Base-by-base conservation (phyloP, 1,140 invertebrate species). In the Eupristina koningsbergeri region DNA sequence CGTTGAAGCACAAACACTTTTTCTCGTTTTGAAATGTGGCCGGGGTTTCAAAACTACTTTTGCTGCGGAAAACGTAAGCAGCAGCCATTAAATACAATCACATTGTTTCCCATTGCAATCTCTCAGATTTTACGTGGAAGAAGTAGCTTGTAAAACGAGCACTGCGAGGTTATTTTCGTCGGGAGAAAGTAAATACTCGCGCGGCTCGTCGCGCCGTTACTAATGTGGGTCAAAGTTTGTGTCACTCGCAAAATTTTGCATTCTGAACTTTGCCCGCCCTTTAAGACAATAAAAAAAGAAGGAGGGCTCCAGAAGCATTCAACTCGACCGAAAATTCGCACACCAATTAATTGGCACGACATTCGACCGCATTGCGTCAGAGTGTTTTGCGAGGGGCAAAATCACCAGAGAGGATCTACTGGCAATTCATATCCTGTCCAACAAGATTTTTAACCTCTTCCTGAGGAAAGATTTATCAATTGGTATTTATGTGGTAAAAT, bases 221-320 rank as follows among this genome's bases (percentile, higher is more conserved):
- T 26, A 47, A 69, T 82, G 71, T 82, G 73, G 80, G 80, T 76
- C 80, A 69, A 67, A 47, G 71, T 82, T 82, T 64, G 80, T 34
- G 39, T 45, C 69, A 74, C 53, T 81, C 74, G 71, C 69, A 81
- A 69, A 81, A 81, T 34, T 3, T 47, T 11, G 22, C 34, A n/a
- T 63, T 50, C 7, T 31, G 15, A 34, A 26, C 74, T 34, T 77
- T 39, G 6, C 22, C 11, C 31, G 13, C 61, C 31, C 31, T 61
- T 61, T 31, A 39, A 77, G 22, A 39, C 26, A 77, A 77, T 61
- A 61, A 26, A 77, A 58, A 34, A 31, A 6, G 26, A 47, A 47
- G 29, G 45, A 47, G 29, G 45, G 67, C 36, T 41, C 36, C 3
- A n/a, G 41, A n/a, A 19, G 5, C 67, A 71, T 39, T 69, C 39